Evolutionary conservation across 2,113 vertebrate species (phyloP).

Genomic region (Astur gentilis): DNA sequence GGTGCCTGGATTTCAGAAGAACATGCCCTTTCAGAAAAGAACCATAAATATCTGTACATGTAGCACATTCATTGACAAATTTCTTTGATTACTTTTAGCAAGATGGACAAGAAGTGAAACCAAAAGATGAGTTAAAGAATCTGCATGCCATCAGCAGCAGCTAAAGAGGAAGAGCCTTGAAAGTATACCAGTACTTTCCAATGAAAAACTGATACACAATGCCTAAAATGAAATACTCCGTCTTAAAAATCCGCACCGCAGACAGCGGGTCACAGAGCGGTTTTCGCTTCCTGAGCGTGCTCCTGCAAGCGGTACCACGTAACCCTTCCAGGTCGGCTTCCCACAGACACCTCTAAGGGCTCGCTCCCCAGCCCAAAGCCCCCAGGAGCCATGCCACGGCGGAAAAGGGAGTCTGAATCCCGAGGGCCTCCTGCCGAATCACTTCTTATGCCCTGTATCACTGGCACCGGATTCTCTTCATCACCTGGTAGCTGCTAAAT

Average conservation of each 20-base stretch:
- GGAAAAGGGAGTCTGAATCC: neutral
- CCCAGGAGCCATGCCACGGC: neutral
- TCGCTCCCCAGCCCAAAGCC: neutral
- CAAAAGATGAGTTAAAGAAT: neutral
- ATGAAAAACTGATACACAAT: rapidly evolving
- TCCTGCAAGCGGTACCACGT: neutral
- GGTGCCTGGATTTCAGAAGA: neutral
- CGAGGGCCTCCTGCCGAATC: neutral
- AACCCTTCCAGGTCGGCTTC: neutral
- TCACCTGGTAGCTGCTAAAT: neutral
- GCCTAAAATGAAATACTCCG: neutral
- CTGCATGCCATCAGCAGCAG: neutral
- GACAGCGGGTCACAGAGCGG: neutral
- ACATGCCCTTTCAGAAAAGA: neutral
- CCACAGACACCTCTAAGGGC: neutral
- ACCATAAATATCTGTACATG: neutral
- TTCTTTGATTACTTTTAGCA: neutral
- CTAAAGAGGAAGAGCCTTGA: neutral
- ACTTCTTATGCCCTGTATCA: neutral
- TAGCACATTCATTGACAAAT: neutral
- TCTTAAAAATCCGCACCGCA: neutral
- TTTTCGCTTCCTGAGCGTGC: neutral
- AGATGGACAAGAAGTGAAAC: neutral
- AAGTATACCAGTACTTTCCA: neutral
- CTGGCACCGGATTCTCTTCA: neutral